Conservation (phyloP, 2,888 invertebrate species). For the Auanema freiburgensis region DNA sequence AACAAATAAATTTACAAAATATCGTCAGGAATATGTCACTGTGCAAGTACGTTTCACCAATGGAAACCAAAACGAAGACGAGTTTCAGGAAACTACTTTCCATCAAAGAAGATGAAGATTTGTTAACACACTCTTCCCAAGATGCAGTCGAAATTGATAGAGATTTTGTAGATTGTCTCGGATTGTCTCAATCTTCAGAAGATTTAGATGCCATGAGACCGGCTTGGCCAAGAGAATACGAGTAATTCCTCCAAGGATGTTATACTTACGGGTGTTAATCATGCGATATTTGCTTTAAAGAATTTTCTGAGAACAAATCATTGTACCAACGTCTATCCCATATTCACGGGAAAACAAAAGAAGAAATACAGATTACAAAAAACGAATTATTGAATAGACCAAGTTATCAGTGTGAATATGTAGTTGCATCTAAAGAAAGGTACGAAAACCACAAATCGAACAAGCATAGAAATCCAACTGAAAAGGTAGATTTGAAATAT, state of each 20-base stretch:
- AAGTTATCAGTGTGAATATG: too few species aligned
- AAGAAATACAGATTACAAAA: too few species aligned
- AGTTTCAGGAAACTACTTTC: background rate
- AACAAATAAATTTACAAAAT: constrained; percentile 79
- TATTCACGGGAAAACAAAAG: too few species aligned
- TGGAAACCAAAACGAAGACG: background rate
- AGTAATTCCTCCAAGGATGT: background rate
- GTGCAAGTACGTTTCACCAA: constrained; percentile 25
- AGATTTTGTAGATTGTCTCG: constrained; percentile 32
- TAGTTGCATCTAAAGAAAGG: too few species aligned
- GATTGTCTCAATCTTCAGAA: constrained; percentile 20
- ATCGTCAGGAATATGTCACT: constrained; percentile 66
- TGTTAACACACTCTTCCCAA: background rate
- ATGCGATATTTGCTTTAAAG: too few species aligned
- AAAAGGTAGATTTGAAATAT: too few species aligned
- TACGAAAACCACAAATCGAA: too few species aligned
- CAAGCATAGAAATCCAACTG: too few species aligned
- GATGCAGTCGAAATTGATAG: background rate
- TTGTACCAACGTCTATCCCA: too few species aligned
- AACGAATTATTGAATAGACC: too few species aligned
- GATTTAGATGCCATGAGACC: constrained; percentile 50
- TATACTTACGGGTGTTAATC: background rate
- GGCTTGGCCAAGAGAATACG: constrained; percentile 45
- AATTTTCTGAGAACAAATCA: too few species aligned
- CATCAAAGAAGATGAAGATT: constrained; percentile 1